Evolutionary conservation across 2,888 invertebrate genomes (phyloP), one percentile per base, ranked within the genome.

Genomic region (Blastobasis adustella): DNA sequence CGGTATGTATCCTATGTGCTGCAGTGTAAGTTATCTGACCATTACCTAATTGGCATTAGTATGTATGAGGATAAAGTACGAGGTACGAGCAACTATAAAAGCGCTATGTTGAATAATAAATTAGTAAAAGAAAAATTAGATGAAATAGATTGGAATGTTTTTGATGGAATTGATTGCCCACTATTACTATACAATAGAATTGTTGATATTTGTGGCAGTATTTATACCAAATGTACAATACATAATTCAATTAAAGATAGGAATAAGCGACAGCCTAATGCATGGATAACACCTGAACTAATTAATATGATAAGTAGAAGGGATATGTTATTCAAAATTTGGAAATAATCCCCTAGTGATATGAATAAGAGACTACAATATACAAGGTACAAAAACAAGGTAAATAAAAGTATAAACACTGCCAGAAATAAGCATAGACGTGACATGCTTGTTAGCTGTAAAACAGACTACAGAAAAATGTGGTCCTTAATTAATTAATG

Each of bases 331-430:
- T 53, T 47, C 45, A 49, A 38, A 23, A n/a, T 42, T 23, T 53
- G 50, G 53, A 50, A 50, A 45, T 10, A n/a, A 37, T 40, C 44
- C 7, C 41, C 53, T 47, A 50, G 45, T 37, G 47, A 53, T 45
- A 50, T 53, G 50, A 50, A 44, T 40, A 49, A 50, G 6, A 43
- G 53, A 44, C 8, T 53, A 41, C 40, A 47, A 45, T 53, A 53
- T 37, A 50, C 53, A 8, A 47, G 42, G 45, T 50, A 42, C 38
- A 38, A 47, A 47, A 53, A 39, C 45, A 49, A 47, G 36, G 23
- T 10, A 23, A 49, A 42, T 42, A 49, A 49, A 37, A 37, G 6
- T 8, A 42, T 40, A 23, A 49, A 49, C 23, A 8, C 37, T 10
- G 46, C 46, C 23, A 49, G 43, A 6, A 49, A 49, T 37, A 42